Evolutionary conservation across 2,797 vertebrate genomes (phyloP).

Genomic region (Rhinella marina): DNA sequence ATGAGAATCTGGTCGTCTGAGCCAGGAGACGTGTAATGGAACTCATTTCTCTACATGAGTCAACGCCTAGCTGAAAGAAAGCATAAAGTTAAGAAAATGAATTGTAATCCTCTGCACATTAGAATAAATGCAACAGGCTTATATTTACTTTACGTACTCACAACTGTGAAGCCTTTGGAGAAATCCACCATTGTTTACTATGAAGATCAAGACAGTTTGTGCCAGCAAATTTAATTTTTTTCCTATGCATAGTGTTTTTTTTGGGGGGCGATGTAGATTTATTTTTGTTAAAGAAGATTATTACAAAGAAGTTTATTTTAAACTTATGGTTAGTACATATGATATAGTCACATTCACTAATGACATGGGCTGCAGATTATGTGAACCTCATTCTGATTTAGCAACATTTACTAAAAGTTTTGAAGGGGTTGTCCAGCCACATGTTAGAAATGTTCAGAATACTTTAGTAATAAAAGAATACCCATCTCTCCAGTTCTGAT

Average conservation of each 20-base stretch:
- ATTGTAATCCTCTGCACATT: slow-evolving; percentile 66
- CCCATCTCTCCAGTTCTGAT: no score
- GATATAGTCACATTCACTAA: neutral
- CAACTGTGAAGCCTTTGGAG: neutral
- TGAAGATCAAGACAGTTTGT: neutral
- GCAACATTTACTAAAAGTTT: neutral
- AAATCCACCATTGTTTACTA: neutral
- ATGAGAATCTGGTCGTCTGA: slow-evolving; percentile 67
- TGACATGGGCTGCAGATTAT: neutral
- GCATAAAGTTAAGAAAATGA: slow-evolving; percentile 71
- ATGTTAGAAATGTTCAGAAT: no score
- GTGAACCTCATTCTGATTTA: neutral
- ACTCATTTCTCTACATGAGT: slow-evolving; percentile 80
- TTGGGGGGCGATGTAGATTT: neutral
- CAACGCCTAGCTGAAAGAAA: slow-evolving; percentile 73
- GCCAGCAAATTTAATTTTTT: neutral
- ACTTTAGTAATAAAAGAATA: no score
- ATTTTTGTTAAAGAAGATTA: slow-evolving; percentile 9
- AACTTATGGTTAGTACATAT: neutral
- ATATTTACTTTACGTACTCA: neutral
- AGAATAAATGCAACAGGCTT: slow-evolving; percentile 40
- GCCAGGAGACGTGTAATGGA: slow-evolving; percentile 80
- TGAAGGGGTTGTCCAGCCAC: no score
- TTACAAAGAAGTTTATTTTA: neutral
- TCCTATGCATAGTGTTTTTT: neutral